phyloP scores from a whole-genome alignment of 2,888 invertebrate genomes.

The Drosophila colorata region DNA sequence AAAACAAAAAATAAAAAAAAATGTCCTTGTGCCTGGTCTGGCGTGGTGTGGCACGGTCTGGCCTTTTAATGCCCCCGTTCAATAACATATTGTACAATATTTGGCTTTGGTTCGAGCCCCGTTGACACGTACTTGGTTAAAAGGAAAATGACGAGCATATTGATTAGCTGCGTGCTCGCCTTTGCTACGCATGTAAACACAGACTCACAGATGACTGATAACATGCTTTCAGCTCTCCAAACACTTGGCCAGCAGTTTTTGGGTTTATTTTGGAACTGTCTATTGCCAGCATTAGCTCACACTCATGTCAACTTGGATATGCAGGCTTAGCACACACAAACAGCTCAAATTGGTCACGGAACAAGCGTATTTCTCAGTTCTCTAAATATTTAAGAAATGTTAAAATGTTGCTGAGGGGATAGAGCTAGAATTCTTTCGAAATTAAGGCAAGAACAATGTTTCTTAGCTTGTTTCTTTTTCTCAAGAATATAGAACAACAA shows the following conservation, averaged over 20 bases:
- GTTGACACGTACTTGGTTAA: constrained; percentile 81
- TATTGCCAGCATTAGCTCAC: constrained; percentile 27
- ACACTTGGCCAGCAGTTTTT: constrained; percentile 47
- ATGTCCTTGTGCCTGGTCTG: constrained; percentile 30
- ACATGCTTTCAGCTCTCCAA: constrained; percentile 72
- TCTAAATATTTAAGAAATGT: too few species aligned
- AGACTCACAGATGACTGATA: constrained; percentile 66
- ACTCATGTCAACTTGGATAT: constrained; percentile 30
- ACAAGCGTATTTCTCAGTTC: constrained; percentile 2
- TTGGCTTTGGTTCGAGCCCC: constrained; percentile 46
- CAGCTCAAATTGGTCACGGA: constrained; percentile 38
- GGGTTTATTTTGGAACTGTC: constrained; percentile 17
- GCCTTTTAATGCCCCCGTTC: constrained; percentile 30
- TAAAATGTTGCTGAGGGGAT: not conserved
- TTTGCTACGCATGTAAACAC: constrained; percentile 64
- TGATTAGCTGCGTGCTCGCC: constrained; percentile 74
- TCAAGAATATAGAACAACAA: constrained; percentile 9
- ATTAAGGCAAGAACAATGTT: constrained; percentile 2
- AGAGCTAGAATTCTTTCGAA: constrained; percentile 19
- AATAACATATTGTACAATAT: constrained; percentile 40
- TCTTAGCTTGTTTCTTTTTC: not conserved
- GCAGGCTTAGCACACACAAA: constrained; percentile 46
- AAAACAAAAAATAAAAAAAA: constrained; percentile 3
- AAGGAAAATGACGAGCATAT: constrained; percentile 82
- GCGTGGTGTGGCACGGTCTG: constrained; percentile 23